A percentile compares a stretch with the other conserved stretches of the same genome.
phyloP scores from a whole-genome alignment of 2,888 invertebrate genomes.

The Nymphalis c-album region DNA sequence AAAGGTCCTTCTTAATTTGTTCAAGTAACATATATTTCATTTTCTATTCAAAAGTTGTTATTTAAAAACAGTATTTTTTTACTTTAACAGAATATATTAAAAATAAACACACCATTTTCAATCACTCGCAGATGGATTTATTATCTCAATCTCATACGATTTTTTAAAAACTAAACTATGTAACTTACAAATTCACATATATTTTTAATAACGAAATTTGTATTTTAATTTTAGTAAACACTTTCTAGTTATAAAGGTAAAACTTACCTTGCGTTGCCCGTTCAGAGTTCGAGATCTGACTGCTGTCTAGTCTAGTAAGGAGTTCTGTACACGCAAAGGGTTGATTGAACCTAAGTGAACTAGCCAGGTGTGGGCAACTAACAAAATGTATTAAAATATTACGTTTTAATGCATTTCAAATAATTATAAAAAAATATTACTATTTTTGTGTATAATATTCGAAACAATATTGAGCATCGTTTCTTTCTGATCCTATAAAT shows the following conservation, averaged over 20 bases:
- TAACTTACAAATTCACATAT: no score
- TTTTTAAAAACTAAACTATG: no score
- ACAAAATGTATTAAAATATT: slow-evolving; percentile 14
- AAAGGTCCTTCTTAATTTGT: no score
- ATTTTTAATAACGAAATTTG: no score
- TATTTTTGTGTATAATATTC: no score
- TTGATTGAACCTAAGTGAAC: slow-evolving; percentile 72
- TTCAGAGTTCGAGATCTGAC: slow-evolving; percentile 32
- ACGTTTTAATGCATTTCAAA: not conserved
- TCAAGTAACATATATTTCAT: no score
- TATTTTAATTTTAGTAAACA: no score
- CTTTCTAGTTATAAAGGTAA: not conserved
- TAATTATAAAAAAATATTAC: not conserved
- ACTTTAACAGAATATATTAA: not conserved
- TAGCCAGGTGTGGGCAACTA: slow-evolving; percentile 52
- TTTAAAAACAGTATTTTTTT: not conserved
- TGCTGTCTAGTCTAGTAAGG: slow-evolving; percentile 22
- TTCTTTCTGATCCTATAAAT: no score
- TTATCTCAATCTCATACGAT: no score
- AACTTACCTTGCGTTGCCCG: slow-evolving; percentile 41
- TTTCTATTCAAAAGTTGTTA: no score
- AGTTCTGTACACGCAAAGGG: slow-evolving; percentile 44
- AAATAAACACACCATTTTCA: not conserved
- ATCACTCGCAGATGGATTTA: no score
- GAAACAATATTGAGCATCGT: no score